Base-by-base conservation (phyloP, 2,113 vertebrate species). In the Zosterops hypoxanthus region DNA sequence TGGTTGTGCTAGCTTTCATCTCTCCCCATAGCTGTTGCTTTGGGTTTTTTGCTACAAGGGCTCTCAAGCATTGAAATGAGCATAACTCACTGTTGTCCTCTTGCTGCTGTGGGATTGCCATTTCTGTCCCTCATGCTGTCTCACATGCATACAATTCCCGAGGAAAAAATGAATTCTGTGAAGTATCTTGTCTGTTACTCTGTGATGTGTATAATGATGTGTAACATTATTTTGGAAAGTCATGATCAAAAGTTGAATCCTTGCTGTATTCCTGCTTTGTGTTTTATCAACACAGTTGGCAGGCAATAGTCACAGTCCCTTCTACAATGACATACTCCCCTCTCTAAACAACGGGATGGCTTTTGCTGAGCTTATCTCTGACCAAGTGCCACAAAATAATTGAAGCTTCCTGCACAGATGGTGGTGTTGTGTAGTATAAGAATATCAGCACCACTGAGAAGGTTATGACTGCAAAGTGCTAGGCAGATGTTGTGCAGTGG, bases 11-110 rank as follows among this genome's bases (percentile, higher is more conserved):
- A 46, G 56, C 85, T 92, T 87, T 92, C 84, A 90, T 95, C 59
- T 88, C 88, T 84, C 59, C 29, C 36, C 64, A 28, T 66, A 64
- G 89, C 73, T 91, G 61, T 49, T 94, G 90, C 75, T 91, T 65
- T 80, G 57, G 34, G 5, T 6, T 82, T 90, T 92, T 93, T 57
- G 22, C 73, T 92, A 41, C 70, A 73, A 91, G 73, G 59, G 46
- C 23, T 92, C 81, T 82, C 25, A 69, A 55, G 73, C 44, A 94
- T 28, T 90, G 85, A 90, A 91, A 95, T 85, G 55, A 97, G 75
- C 63, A 36, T 49, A 83, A 50, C 76, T 93, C 0, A 0, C 88
- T 86, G 71, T 84, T 94, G 82, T 94, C 60, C 80, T 25, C 49
- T 84, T 14, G 5, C 60, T 95, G 80, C 94, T 78, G 64, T 56